These are phyloP conservation scores for Pongo abelii DNA, from an alignment of 2,113 vertebrate genomes.

Conservation along the genomic window DNA sequence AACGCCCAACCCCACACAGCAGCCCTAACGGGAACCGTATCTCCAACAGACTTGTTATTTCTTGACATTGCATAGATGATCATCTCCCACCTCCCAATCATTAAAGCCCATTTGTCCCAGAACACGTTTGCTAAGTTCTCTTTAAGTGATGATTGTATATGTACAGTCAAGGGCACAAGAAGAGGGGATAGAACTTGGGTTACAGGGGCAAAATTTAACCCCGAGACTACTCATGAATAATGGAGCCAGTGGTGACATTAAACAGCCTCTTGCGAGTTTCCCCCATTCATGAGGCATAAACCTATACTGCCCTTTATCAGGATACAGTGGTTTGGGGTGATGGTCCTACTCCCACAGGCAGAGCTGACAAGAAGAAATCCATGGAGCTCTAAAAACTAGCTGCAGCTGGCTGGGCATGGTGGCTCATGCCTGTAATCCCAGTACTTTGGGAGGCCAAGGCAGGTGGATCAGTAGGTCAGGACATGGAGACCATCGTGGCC, in stretches of 20 bases:
- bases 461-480: too few species aligned
- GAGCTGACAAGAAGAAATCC: background rate
- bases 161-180: constrained; percentile 5
- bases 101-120: background rate
- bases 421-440: too few species aligned
- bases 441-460: too few species aligned
- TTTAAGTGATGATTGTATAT: background rate
- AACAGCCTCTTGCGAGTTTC: background rate
- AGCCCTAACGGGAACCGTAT: background rate
- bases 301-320: background rate
- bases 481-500: too few species aligned
- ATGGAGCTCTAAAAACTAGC: background rate
- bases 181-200: background rate
- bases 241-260: background rate
- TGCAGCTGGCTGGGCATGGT: background rate
- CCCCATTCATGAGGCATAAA: background rate
- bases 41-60: background rate
- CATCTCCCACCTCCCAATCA: background rate
- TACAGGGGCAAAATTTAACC: background rate
- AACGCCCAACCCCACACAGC: background rate
- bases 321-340: background rate
- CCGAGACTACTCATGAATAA: background rate
- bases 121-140: background rate
- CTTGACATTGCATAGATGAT: background rate
- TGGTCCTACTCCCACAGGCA: background rate